These are phyloP conservation scores for Chymomyza caudatula DNA, from an alignment of 2,888 invertebrate species.

Conservation along the genomic window DNA sequence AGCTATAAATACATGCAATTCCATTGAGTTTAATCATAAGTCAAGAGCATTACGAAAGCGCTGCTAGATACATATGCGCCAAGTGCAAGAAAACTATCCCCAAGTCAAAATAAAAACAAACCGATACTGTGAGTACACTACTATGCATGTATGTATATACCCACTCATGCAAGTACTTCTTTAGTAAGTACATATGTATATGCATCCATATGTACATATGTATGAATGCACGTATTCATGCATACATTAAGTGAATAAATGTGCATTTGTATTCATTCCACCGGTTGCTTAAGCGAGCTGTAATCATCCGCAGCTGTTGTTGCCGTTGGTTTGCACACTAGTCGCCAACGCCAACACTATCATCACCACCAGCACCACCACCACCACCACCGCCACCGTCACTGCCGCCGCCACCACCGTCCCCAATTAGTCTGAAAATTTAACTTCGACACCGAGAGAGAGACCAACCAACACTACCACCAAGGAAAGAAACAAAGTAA, in stretches of 20 bases:
- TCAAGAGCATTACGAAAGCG: no score
- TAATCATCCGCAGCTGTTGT: slow-evolving; percentile 54
- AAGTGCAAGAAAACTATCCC: no score
- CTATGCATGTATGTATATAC: not conserved
- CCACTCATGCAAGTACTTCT: no score
- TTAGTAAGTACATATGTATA: no score
- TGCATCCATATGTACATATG: not conserved
- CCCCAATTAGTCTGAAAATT: not conserved
- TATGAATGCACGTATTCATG: not conserved
- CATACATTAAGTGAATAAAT: not conserved
- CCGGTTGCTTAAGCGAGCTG: slow-evolving; percentile 21
- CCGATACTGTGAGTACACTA: slow-evolving; percentile 2
- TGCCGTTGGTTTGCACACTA: slow-evolving; percentile 18
- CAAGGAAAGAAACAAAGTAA: slow-evolving; percentile 3
- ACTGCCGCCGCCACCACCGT: not conserved
- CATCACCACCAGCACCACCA: not conserved
- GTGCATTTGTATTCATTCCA: not conserved
- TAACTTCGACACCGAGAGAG: not conserved
- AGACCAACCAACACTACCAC: slow-evolving; percentile 13
- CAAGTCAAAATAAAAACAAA: slow-evolving; percentile 27
- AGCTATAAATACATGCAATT: no score
- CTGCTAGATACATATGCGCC: no score
- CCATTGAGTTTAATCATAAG: no score
- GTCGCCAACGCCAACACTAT: slow-evolving; percentile 4
- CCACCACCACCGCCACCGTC: slow-evolving; percentile 3